These are phyloP conservation scores for Drosophila watanabei DNA, from an alignment of 1,140 invertebrate species.

Conservation along the genomic window DNA sequence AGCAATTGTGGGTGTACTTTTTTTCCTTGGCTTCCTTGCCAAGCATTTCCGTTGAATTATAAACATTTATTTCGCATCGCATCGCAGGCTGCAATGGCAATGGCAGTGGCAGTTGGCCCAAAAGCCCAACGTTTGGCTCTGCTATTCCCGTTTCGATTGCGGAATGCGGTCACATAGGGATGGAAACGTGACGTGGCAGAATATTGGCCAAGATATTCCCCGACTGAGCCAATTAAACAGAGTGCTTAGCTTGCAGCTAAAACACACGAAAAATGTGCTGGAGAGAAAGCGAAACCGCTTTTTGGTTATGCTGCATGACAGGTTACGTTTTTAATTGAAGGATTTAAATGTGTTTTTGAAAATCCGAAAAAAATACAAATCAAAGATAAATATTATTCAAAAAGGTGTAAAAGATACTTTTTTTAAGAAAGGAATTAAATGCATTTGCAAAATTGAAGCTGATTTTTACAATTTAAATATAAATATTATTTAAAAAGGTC, in stretches of 20 bases:
- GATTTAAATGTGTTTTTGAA: neutral
- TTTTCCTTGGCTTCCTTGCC: conserved; percentile 23
- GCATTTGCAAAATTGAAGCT: no score
- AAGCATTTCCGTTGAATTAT: conserved; percentile 56
- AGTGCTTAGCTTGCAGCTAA: conserved; percentile 17
- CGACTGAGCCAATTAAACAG: conserved; percentile 22
- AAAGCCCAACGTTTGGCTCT: conserved; percentile 20
- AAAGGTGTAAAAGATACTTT: neutral
- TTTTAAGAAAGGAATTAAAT: no score
- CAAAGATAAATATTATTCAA: neutral
- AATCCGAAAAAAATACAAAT: neutral
- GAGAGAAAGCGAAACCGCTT: neutral
- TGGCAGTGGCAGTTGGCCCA: conserved; percentile 1
- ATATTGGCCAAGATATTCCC: conserved; percentile 21
- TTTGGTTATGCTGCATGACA: neutral
- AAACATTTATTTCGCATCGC: conserved; percentile 39
- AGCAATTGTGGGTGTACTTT: conserved; percentile 20
- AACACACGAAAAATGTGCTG: neutral
- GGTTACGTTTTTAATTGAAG: conserved; percentile 14
- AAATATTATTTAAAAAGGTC: no score
- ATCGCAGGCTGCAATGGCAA: conserved; percentile 17
- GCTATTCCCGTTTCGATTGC: conserved; percentile 13
- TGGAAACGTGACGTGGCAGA: conserved; percentile 18
- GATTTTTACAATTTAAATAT: no score
- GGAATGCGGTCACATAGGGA: conserved; percentile 33